Conservation (phyloP, 2,888 invertebrate genomes). For the Cataglyphis rosenhaueri region DNA sequence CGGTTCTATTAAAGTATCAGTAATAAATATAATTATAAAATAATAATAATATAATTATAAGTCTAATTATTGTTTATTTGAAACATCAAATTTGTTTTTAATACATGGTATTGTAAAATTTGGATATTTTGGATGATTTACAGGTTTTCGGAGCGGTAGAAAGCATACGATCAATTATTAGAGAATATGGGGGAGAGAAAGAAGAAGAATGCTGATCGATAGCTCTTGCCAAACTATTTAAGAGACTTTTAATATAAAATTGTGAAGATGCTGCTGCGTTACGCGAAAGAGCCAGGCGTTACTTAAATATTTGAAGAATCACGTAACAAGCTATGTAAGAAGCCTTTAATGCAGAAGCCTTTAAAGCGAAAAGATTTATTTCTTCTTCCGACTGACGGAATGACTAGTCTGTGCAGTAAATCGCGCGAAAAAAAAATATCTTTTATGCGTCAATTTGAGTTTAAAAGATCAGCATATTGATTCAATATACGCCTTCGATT, state of each 20-base stretch:
- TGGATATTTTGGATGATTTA: background rate
- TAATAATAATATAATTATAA: background rate
- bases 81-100: background rate
- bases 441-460: background rate
- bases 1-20: background rate
- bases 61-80: background rate
- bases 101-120: background rate
- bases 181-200: slow-evolving; percentile 54
- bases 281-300: background rate
- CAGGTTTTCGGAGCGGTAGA: slow-evolving; percentile 72
- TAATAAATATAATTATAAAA: background rate
- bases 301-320: background rate
- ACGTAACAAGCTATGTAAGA: background rate
- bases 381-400: too few species aligned
- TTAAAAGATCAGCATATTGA: background rate
- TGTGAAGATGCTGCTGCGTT: background rate
- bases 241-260: background rate
- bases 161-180: slow-evolving; percentile 67
- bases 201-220: slow-evolving; percentile 52
- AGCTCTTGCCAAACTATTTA: background rate
- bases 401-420: background rate
- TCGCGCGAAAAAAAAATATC: background rate
- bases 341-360: background rate
- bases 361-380: slow-evolving; percentile 7
- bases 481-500: background rate